Base-by-base conservation (phyloP, 2,888 invertebrate species). In the Cephonodes hylas region DNA sequence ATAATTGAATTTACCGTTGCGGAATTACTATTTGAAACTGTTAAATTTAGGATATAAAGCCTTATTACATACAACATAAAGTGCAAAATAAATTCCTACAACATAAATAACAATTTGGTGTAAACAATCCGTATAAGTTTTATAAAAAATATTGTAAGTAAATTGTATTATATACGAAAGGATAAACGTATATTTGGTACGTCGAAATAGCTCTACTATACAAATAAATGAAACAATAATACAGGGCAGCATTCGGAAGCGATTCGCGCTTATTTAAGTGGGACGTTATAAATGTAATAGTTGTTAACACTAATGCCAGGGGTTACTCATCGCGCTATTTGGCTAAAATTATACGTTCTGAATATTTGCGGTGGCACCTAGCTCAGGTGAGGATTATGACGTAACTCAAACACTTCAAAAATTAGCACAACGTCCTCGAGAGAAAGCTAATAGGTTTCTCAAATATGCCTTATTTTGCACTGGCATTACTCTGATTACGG, bases 301-400 rank as follows among this genome's bases (percentile, higher is more conserved):
- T 56, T 65, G 67, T 77, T 70, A 71, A 71, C n/a, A n/a, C 68
- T 74, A 73, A 76, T 60, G 48, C 74, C 70, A 69, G 62, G 65
- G 63, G 75, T 88, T 88, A 86, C 83, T 89, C 89, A 88, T 79
- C 80, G 72, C 69, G 81, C 77, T 84, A 84, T 88, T 85, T 81
- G 76, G 81, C 88, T 90, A 88, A 88, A 86, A 82, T 88, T 89
- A 89, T 84, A 83, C 79, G 84, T 81, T 81, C 89, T 79, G 84
- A 84, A 89, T 89, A 84, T 85, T 77, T 77, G 67, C 64, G n/a
- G 63, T 25, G 42, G 38, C 60, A 53, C 48, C 46, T 38, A 42
- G 20, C 57, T 34, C 57, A 57, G 57, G 57, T 60, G 48, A 60
- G 42, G 18, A 53, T 48, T 42, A 60, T 60, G 60, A 60, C 48